phyloP scores from a whole-genome alignment of 2,888 invertebrate species.

The Rambutsinella grinnellia region DNA sequence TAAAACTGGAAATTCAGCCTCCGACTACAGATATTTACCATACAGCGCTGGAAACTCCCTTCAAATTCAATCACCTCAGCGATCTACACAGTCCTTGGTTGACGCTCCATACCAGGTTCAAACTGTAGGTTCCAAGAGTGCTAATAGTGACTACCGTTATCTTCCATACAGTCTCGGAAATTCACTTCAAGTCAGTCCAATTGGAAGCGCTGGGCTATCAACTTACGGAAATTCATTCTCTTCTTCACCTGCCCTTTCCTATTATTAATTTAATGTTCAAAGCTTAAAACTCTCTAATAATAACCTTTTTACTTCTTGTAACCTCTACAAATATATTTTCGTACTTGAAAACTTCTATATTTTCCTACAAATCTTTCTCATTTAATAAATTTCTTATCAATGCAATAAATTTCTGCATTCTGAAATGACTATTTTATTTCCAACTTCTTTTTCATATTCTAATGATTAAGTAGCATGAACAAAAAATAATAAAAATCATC shows the following conservation, averaged over 20 bases:
- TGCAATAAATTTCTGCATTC: too few relatives aligned
- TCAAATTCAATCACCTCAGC: conserved; percentile 10
- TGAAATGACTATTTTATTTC: too few relatives aligned
- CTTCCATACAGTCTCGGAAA: conserved; percentile 10
- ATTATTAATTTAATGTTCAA: too few relatives aligned
- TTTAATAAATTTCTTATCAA: too few relatives aligned
- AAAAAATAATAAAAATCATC: too few relatives aligned
- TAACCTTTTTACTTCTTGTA: too few relatives aligned
- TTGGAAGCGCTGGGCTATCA: conserved; percentile 1
- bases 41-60: conserved; percentile 17
- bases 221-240: neutral
- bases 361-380: too few relatives aligned
- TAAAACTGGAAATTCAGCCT: neutral
- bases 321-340: too few relatives aligned
- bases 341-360: too few relatives aligned
- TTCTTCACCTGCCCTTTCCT: neutral
- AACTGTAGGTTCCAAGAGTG: conserved; percentile 1
- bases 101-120: conserved; percentile 1
- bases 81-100: neutral
- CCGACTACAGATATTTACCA: neutral
- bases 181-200: conserved; percentile 3
- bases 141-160: neutral
- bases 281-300: too few relatives aligned
- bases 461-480: too few relatives aligned
- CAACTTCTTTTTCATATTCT: too few relatives aligned